Evolutionary conservation across 2,113 vertebrate genomes (phyloP).

Genomic region (Thunnus maccoyii): DNA sequence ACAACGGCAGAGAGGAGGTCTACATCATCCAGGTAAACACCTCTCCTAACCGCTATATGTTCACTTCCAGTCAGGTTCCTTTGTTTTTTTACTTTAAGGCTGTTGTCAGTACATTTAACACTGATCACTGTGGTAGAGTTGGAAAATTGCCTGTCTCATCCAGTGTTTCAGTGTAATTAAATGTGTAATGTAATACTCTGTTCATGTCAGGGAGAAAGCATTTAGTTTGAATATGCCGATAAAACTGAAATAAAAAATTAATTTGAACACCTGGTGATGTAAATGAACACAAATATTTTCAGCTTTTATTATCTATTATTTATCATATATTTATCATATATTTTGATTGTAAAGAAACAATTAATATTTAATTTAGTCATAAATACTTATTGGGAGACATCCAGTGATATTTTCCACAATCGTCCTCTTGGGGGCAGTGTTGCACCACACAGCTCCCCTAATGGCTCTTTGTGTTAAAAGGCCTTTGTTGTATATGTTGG

Average conservation of each 20-base stretch:
- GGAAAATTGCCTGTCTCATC: no score
- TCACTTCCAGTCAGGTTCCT: not conserved
- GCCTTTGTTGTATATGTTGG: constrained; percentile 10
- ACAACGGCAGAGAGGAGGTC: constrained; percentile 93
- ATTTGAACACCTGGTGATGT: not conserved
- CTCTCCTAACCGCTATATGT: not conserved
- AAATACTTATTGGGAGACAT: not conserved
- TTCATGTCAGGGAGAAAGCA: no score
- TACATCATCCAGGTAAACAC: constrained; percentile 94
- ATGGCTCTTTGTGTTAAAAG: not conserved
- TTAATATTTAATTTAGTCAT: not conserved
- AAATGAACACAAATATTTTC: not conserved
- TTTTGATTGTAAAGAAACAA: not conserved
- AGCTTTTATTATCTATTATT: no score
- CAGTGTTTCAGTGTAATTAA: no score
- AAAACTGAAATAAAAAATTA: not conserved
- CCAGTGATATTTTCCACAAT: not conserved
- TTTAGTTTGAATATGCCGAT: not conserved
- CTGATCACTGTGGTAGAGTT: no score
- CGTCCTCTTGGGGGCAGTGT: constrained; percentile 75
- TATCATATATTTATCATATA: not conserved
- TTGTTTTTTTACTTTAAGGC: no score
- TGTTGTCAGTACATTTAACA: no score
- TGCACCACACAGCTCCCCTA: constrained; percentile 38
- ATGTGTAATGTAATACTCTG: no score